Evolutionary conservation across 2,113 vertebrate species (phyloP), one percentile per base, ranked within the genome.

Genomic region (Cryptomyrus ogoouensis): DNA sequence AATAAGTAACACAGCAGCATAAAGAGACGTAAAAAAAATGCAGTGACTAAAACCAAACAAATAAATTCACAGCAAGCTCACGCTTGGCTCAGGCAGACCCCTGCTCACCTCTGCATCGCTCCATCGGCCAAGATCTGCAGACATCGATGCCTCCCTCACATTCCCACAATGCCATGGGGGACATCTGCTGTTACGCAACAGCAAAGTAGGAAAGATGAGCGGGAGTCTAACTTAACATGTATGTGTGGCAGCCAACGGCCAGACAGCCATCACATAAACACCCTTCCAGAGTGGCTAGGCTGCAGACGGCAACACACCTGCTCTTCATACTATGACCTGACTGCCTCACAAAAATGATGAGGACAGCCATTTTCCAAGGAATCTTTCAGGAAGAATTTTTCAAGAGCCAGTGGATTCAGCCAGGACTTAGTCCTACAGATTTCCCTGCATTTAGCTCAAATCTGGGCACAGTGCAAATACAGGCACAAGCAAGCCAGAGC

Each of bases 141-240:
- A 42, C 44, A n/a, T 10, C 17, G 83, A 84, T 24, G 83, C 39
- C 39, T 47, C 21, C 13, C 83, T 47, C 39, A 47, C 83, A 42
- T 84, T 44, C 83, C 83, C 83, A 84, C 83, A 84, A 46, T 84
- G 83, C 83, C 44, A n/a, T 9, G 39, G 83, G 44, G 5, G 44
- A n/a, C 42, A 84, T 21, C 39, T 47, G 42, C 83, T n/a, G 83
- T 84, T 84, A 46, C 8, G 44, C 83, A 84, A 46, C 39, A 47
- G 83, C 42, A 84, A 83, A 84, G 83, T 47, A 46, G 83, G 83
- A 84, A 84, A 46, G 39, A 84, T 19, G 83, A 84, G 83, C 83
- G 39, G 6, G 44, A 84, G 39, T 47, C 77, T 83, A 84, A 46
- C 42, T 47, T 44, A 13, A 39, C 42, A n/a, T n/a, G 42, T 4